These are phyloP conservation scores for Chlamydotis undulata DNA, from an alignment of 2,113 vertebrate genomes.

Conservation along the genomic window DNA sequence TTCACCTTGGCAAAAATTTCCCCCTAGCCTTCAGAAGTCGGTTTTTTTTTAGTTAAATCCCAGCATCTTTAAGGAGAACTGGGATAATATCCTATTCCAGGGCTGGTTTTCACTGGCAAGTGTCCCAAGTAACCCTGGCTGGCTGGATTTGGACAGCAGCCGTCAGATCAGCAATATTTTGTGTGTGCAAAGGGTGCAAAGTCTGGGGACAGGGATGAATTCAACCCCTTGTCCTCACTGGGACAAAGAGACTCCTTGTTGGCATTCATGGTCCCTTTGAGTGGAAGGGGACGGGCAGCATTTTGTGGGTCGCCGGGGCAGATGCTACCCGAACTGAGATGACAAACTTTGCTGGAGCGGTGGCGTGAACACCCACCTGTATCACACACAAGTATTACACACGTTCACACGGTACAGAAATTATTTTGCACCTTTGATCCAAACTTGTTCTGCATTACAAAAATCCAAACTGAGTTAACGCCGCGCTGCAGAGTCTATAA, in stretches of 20 bases:
- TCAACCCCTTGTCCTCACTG: neutral
- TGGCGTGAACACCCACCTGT: neutral
- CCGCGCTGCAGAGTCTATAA: neutral
- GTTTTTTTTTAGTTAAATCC: neutral
- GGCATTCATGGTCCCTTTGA: neutral
- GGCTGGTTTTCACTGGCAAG: neutral
- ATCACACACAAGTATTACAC: too few species aligned
- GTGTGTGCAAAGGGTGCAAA: neutral
- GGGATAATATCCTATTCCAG: neutral
- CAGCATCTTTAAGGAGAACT: neutral
- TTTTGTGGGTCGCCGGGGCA: fast-evolving
- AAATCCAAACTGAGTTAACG: neutral
- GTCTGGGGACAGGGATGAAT: neutral
- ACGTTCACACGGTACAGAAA: neutral
- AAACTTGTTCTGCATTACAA: neutral
- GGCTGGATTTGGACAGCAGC: neutral
- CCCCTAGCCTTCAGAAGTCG: neutral
- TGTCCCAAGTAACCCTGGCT: neutral
- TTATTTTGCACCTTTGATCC: neutral
- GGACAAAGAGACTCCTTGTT: neutral
- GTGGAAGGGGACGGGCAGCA: neutral
- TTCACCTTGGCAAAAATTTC: neutral
- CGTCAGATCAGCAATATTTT: neutral
- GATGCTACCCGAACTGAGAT: neutral
- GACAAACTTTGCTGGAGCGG: neutral